These are phyloP conservation scores for Zapus hudsonius DNA, from an alignment of 2,113 vertebrate species.

Conservation along the genomic window DNA sequence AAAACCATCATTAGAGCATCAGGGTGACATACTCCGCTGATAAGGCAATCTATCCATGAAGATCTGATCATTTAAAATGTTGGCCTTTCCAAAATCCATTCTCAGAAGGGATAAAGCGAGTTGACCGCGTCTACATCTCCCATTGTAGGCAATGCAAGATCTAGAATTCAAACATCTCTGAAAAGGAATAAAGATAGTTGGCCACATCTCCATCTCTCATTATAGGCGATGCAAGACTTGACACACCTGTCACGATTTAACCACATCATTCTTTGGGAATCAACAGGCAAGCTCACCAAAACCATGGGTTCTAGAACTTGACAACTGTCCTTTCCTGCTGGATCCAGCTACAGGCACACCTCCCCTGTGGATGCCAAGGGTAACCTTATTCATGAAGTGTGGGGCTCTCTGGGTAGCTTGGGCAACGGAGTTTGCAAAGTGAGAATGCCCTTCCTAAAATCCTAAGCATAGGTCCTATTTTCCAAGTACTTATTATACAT, in stretches of 20 bases:
- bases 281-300: background rate
- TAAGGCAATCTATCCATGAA: background rate
- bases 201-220: no score
- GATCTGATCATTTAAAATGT: background rate
- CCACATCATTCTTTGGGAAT: background rate
- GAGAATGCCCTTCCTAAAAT: background rate
- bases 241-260: no score
- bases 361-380: background rate
- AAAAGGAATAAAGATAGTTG: no score
- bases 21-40: background rate
- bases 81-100: background rate
- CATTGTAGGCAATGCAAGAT: background rate
- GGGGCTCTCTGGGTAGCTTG: background rate
- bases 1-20: background rate
- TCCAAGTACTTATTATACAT: background rate
- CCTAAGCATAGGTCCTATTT: background rate
- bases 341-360: background rate
- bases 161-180: constrained; percentile 27
- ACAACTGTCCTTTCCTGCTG: background rate
- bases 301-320: background rate
- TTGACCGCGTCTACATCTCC: background rate
- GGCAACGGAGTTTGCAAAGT: background rate
- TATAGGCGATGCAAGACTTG: no score
- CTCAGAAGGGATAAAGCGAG: no score
- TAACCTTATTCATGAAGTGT: background rate